These are phyloP conservation scores for Holcopasites calliopsidis DNA, from an alignment of 1,140 invertebrate species.

Conservation along the genomic window DNA sequence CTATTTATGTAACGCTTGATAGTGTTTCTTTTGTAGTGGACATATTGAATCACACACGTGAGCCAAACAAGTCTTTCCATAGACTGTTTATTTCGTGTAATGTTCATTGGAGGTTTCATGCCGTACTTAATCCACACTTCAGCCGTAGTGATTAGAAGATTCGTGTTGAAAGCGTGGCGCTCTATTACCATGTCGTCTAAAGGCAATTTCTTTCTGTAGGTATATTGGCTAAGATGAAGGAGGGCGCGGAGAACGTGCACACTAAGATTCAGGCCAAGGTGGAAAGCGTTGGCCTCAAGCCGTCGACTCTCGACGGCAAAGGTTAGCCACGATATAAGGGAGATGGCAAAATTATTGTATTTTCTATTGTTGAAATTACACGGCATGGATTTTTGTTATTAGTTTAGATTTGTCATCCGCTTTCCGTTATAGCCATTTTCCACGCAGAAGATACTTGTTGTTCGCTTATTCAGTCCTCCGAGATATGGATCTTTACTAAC, in stretches of 20 bases:
- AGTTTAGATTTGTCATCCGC: slow-evolving; percentile 31
- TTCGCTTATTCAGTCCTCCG: neutral
- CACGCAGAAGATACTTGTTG: neutral
- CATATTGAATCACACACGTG: neutral
- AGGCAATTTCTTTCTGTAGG: slow-evolving; percentile 82
- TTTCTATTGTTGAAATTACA: slow-evolving; percentile 22
- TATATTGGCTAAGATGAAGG: slow-evolving; percentile 96
- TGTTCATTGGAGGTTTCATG: neutral
- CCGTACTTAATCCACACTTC: slow-evolving; percentile 8
- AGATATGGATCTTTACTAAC: neutral
- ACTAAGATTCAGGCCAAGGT: slow-evolving; percentile 96
- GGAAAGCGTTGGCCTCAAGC: slow-evolving; percentile 84
- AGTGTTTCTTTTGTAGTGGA: neutral
- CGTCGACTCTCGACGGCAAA: slow-evolving; percentile 82
- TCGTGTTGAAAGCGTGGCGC: slow-evolving; percentile 5
- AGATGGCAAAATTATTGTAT: slow-evolving; percentile 38
- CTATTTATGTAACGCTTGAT: neutral
- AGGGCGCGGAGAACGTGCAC: slow-evolving; percentile 95
- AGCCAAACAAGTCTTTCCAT: neutral
- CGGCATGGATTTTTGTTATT: slow-evolving; percentile 47
- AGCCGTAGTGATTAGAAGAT: slow-evolving; percentile 37
- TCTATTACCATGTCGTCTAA: slow-evolving; percentile 44
- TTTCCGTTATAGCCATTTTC: slow-evolving; percentile 23
- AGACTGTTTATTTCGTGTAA: slow-evolving; percentile 8
- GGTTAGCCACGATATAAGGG: slow-evolving; percentile 78